Base-by-base conservation (phyloP, 2,888 invertebrate species). In the Aleiodes alternator region DNA sequence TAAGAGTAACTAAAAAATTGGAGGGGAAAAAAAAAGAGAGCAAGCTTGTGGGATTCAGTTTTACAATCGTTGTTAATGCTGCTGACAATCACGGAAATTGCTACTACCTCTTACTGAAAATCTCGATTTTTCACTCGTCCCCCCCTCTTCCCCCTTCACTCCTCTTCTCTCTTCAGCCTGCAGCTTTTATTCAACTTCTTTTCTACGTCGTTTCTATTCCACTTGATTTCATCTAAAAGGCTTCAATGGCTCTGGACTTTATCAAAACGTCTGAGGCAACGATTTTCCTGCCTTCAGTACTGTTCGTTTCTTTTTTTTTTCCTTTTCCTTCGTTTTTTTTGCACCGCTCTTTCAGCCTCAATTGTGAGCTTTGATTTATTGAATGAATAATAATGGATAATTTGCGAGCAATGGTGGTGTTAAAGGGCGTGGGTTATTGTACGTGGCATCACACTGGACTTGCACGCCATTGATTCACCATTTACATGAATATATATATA, bases 371-470 rank as follows among this genome's bases (percentile, higher is more conserved):
- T 16, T 64, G 64, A 64, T 64, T 64, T 64, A 64, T 64, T 38
- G 64, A 12, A 43, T 64, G 64, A 64, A 64, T 64, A 43, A 64
- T 64, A 64, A 64, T 64, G 64, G 64, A 64, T 64, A 64, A 64
- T 64, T 64, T 43, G 43, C 14, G 9, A 23, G 64, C 16, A 64
- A 48, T n/a, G 61, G 34, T 57, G 57, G 57, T 57, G 57, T 57
- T 23, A 57, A 14, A 34, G 59, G 59, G 59, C n/a, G 34, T 59
- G 34, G 43, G 23, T 43, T 43, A 64, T 64, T 64, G 64, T 64
- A 64, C 64, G 43, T 64, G 64, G 64, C 48, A 48, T n/a, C 23
- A 16, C 16, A 16, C 16, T 64, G 64, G 23, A 64, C 64, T 64
- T 23, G 64, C 48, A 48, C 64, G 34, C 48, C 64, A 64, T 64